These are phyloP conservation scores for Megalops atlanticus DNA, from an alignment of 2,113 vertebrate genomes.

Conservation along the genomic window DNA sequence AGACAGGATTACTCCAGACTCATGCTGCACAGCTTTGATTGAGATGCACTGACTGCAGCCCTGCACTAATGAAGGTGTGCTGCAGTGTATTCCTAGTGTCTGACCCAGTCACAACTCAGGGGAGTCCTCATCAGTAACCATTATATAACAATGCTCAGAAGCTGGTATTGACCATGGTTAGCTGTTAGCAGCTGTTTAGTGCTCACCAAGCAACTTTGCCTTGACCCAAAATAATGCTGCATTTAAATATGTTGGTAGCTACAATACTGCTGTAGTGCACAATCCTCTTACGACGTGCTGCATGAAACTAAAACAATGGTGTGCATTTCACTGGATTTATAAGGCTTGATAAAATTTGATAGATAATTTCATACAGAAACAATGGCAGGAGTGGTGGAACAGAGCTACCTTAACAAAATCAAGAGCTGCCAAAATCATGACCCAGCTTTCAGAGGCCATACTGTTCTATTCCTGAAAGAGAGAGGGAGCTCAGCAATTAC, in stretches of 20 bases:
- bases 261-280: no score
- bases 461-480: no score
- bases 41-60: conserved; percentile 27
- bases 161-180: conserved; percentile 49
- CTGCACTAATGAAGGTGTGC: conserved; percentile 32
- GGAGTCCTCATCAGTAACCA: conserved; percentile 14
- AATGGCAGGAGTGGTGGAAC: no score
- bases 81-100: conserved; percentile 6
- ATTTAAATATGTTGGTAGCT: not conserved
- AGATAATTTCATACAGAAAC: no score
- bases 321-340: no score
- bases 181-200: conserved; percentile 57
- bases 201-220: conserved; percentile 30
- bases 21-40: not conserved
- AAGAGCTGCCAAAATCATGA: no score
- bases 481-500: no score
- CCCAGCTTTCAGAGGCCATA: no score
- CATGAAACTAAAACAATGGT: no score
- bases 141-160: conserved; percentile 40
- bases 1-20: not conserved
- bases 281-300: no score
- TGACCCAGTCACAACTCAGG: conserved; percentile 21
- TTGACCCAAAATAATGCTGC: conserved; percentile 48
- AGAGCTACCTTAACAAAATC: no score
- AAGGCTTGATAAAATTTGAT: no score